Conservation (phyloP, 2,113 vertebrate species). For the Nycticorax nycticorax region DNA sequence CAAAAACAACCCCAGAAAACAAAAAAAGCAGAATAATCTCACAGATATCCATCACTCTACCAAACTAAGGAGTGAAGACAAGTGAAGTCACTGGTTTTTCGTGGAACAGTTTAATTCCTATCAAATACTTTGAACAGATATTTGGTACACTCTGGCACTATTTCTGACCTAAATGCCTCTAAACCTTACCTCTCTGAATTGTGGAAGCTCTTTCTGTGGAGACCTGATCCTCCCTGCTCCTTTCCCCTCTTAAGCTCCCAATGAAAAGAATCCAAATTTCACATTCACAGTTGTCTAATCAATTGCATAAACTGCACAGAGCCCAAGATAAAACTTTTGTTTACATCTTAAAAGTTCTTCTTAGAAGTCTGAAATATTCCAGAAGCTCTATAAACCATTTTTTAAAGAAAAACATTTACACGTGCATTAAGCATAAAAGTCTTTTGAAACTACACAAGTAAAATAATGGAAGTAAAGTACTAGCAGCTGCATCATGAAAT, state of each 20-base stretch:
- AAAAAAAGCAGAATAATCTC: neutral
- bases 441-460: neutral
- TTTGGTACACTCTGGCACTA: neutral
- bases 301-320: neutral
- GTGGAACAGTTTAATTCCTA: constrained; percentile 50
- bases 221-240: neutral
- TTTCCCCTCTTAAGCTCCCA: neutral
- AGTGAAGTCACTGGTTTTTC: neutral
- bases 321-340: neutral
- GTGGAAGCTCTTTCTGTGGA: neutral
- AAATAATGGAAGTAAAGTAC: neutral
- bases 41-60: neutral
- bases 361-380: neutral
- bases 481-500: neutral
- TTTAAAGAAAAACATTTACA: neutral
- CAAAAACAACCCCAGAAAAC: neutral
- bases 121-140: neutral
- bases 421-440: neutral
- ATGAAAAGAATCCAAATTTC: neutral
- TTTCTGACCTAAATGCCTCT: neutral
- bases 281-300: neutral
- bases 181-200: neutral
- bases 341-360: neutral
- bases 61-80: neutral
- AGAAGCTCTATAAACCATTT: neutral